phyloP scores from a whole-genome alignment of 2,113 vertebrate genomes.

The Notarius quadriscutis region DNA sequence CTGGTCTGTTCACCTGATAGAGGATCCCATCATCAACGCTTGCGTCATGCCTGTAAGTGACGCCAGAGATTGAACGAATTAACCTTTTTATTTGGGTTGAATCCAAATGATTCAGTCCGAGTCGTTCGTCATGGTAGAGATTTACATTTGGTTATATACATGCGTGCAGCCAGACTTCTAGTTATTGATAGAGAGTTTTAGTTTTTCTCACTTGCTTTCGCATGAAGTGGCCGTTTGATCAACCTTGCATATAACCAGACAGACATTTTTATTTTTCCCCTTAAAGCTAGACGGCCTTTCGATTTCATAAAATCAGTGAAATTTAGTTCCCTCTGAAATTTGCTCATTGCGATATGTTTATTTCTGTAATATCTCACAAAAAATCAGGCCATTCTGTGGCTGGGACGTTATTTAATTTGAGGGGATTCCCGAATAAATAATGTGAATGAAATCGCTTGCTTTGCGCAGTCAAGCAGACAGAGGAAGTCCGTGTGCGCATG shows the following conservation, averaged over 20 bases:
- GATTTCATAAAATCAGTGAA: too few relatives aligned
- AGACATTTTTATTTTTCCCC: background rate
- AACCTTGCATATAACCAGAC: background rate
- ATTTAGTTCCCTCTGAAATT: too few relatives aligned
- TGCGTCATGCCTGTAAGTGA: slow-evolving; percentile 88
- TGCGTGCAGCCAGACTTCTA: background rate
- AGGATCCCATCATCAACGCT: slow-evolving; percentile 80
- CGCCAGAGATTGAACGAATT: background rate
- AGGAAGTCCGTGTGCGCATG: too few relatives aligned
- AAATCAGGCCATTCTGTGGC: too few relatives aligned
- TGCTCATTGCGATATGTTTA: too few relatives aligned
- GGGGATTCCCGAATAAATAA: too few relatives aligned
- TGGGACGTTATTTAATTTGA: too few relatives aligned
- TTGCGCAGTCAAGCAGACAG: too few relatives aligned
- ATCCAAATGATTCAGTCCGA: background rate
- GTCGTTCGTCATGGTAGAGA: background rate
- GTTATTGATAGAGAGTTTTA: background rate
- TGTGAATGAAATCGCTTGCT: too few relatives aligned
- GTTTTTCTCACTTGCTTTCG: background rate
- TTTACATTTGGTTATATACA: background rate
- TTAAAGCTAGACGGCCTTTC: too few relatives aligned
- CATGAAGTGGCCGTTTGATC: background rate
- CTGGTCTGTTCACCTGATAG: slow-evolving; percentile 87
- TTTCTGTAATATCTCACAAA: too few relatives aligned
- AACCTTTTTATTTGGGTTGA: background rate